A percentile compares a stretch with the other conserved stretches of the same genome.
phyloP scores from a whole-genome alignment of 1,140 invertebrate genomes.

The Cecropterus lyciades region DNA sequence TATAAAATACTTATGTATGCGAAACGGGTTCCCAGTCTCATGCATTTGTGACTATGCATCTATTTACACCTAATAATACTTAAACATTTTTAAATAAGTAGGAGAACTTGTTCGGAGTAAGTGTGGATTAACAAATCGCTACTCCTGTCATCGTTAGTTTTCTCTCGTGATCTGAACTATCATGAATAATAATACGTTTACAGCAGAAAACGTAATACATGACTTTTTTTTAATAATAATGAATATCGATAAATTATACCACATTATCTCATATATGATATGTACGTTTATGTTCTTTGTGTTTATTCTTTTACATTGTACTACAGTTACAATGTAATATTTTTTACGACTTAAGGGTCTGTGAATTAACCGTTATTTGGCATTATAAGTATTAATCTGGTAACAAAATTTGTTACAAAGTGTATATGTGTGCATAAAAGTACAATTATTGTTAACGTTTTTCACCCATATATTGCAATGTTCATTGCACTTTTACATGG shows the following conservation, averaged over 20 bases:
- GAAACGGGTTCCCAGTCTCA: slow-evolving; percentile 3
- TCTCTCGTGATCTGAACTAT: slow-evolving; percentile 18
- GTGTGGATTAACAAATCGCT: slow-evolving; percentile 19
- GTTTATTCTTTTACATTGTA: slow-evolving; percentile 9
- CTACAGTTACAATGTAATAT: background rate
- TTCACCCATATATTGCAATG: too few relatives aligned
- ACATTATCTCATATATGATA: background rate
- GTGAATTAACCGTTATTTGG: slow-evolving; percentile 6
- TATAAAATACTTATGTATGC: slow-evolving; percentile 26
- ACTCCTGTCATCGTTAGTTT: slow-evolving; percentile 20
- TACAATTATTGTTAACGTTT: too few relatives aligned
- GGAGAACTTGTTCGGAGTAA: slow-evolving; percentile 11
- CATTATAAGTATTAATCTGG: slow-evolving; percentile 2
- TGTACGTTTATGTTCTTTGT: background rate
- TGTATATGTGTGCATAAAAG: too few relatives aligned
- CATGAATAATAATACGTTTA: background rate
- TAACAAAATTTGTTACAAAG: too few relatives aligned
- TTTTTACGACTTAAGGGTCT: background rate
- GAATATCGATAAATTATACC: background rate
- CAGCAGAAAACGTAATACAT: background rate
- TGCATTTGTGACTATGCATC: slow-evolving; percentile 14
- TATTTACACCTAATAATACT: slow-evolving; percentile 33
- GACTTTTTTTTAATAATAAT: background rate
- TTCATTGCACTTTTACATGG: too few relatives aligned
- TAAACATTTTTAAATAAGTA: slow-evolving; percentile 23